A percentile compares a stretch with the other conserved stretches of the same genome.
Conservation (phyloP, 1,140 invertebrate genomes). For the Pseudomyrmex gracilis region DNA sequence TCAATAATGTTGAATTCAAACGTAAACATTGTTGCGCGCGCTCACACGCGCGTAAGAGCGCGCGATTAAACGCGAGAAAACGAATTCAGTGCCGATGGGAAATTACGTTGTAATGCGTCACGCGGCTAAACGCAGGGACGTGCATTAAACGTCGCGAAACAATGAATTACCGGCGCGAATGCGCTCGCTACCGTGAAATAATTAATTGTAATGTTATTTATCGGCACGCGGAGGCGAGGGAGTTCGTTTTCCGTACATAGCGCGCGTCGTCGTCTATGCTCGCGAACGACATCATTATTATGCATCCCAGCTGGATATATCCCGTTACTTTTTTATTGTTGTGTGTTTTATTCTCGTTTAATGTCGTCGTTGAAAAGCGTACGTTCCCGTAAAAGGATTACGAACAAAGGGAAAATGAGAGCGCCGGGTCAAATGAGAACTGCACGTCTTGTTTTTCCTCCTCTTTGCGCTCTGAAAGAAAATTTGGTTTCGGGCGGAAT, state of each 20-base stretch:
- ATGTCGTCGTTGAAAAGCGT: conserved; percentile 48
- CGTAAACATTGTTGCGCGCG: conserved; percentile 15
- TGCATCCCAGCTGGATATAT: conserved; percentile 7
- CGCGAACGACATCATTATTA: conserved; percentile 42
- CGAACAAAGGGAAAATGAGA: conserved; percentile 56
- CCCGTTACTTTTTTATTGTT: conserved; percentile 1
- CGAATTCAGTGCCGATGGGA: conserved; percentile 21
- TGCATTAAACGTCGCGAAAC: conserved; percentile 41
- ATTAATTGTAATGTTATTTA: conserved; percentile 56
- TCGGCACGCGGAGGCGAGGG: not conserved
- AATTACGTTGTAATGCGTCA: conserved; percentile 40
- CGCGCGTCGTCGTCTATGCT: conserved; percentile 16
- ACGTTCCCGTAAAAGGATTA: conserved; percentile 49
- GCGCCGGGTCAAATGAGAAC: conserved; percentile 52
- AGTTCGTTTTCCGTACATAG: not conserved
- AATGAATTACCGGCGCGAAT: conserved; percentile 38
- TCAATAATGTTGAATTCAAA: conserved; percentile 40
- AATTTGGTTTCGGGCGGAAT: conserved; percentile 50
- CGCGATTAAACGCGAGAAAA: conserved; percentile 33
- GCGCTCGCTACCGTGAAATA: conserved; percentile 26
- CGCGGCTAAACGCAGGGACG: conserved; percentile 27
- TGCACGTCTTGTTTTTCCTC: conserved; percentile 41
- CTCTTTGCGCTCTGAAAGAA: conserved; percentile 35
- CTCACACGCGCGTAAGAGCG: not conserved
- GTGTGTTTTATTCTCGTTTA: conserved; percentile 50